Evolutionary conservation across 1,140 invertebrate genomes (phyloP), one percentile per base, ranked within the genome.

Genomic region (Bombus terrestris): DNA sequence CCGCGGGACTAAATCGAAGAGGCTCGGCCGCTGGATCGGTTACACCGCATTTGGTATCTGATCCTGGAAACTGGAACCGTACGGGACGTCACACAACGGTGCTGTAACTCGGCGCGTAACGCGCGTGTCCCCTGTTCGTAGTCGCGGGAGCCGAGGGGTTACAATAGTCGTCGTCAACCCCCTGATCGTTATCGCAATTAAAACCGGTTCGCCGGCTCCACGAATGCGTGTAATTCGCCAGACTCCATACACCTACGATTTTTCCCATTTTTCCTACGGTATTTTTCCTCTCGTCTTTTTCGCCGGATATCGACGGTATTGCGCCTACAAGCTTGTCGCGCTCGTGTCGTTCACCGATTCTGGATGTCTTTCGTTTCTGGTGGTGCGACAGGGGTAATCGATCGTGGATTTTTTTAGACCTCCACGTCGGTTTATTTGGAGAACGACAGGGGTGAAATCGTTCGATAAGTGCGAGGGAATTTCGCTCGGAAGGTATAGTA

Each of bases 1-100:
- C 87, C 79, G 88, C 89, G 90, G 85, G 86, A 81, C 90, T 79
- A 91, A 93, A 93, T 93, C 91, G 92, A 90, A 91, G 88, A 90
- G 86, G 84, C 86, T 74, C 76, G 87, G 64, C 80, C 80, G 86
- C 72, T 92, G 91, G 92, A 92, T 93, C 93, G 90, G 92, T 93
- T 93, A 89, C 90, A 86, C 77, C 86, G 86, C 86, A 39, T 85
- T 87, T 69, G 83, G 86, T 85, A 85, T 87, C 86, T 85, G 86
- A 85, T 87, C 71, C 47, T 85, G 86, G 86, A 87, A 87, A 87
- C 83, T 87, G 86, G 86, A 87, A 87, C 83, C 86, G 77, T 81
- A 72, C 64, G 72, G 64, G 77, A 85, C 86, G 86, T 87, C 83
- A 76, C 81, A 53, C 66, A 81, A 32, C 83, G 83, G 83, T 85